Conservation (phyloP, 2,888 invertebrate species). For the Sarcophaga rosellei region DNA sequence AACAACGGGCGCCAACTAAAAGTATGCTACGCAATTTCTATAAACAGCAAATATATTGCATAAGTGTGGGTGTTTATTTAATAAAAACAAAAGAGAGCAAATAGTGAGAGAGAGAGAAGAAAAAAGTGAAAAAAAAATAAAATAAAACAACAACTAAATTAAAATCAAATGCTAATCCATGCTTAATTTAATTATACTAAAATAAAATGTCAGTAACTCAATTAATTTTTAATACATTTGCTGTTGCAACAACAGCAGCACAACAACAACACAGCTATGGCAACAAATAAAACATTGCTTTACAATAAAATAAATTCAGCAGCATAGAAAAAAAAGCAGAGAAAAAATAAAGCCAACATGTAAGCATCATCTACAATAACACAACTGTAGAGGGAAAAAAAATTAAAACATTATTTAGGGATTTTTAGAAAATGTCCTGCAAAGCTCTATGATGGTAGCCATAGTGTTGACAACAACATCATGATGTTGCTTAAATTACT, state of each 20-base stretch:
- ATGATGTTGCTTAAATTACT: conserved; percentile 49
- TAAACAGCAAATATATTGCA: conserved; percentile 3
- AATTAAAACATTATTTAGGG: conserved; percentile 57
- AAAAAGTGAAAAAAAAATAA: conserved; percentile 22
- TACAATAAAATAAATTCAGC: conserved; percentile 15
- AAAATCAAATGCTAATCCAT: conserved; percentile 80
- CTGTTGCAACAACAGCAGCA: conserved; percentile 11
- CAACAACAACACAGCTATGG: conserved; percentile 25
- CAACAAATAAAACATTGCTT: conserved; percentile 11
- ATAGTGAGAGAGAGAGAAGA: background rate
- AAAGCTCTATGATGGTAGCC: conserved; percentile 55
- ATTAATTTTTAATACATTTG: conserved; percentile 78
- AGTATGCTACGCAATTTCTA: conserved; percentile 23
- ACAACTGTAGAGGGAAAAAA: conserved; percentile 5
- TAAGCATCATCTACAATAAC: conserved; percentile 36
- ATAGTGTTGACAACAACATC: conserved; percentile 67
- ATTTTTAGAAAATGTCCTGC: conserved; percentile 59
- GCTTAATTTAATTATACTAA: conserved; percentile 80
- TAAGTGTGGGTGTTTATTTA: conserved; percentile 12
- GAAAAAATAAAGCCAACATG: conserved; percentile 23
- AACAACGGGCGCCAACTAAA: conserved; percentile 10
- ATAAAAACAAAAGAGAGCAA: conserved; percentile 26
- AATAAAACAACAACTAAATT: conserved; percentile 73
- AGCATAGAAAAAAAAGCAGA: too few relatives aligned
- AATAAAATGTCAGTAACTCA: conserved; percentile 81